Base-by-base conservation (phyloP, 2,888 invertebrate genomes). In the Orthosia cruda region DNA sequence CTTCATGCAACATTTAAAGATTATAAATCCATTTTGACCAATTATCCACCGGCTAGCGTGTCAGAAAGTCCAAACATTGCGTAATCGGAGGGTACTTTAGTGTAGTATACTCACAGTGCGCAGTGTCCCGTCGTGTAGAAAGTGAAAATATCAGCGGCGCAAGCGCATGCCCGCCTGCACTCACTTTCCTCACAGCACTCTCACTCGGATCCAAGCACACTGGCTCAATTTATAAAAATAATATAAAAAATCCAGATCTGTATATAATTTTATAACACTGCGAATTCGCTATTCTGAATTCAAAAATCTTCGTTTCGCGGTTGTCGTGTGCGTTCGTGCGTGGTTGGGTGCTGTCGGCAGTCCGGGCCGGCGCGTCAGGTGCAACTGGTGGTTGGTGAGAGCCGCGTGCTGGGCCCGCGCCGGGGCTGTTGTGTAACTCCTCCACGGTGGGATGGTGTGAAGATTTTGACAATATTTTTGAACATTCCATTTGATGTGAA, bases 51-150 rank as follows among this genome's bases (percentile, higher is more conserved):
- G 40, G 61, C 66, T 54, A 76, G 59, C 55, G 72, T 61, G 65
- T 64, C 85, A 58, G 70, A 71, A n/a, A n/a, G n/a, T n/a, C n/a
- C n/a, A n/a, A 84, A 78, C 66, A 81, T 91, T 88, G 89, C 85
- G 87, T 89, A 91, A 89, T 74, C 58, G 67, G 74, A 77, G 85
- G 85, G 81, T 86, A 89, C 89, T 85, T 78, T 52, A 74, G 77
- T 52, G 55, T 80, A 86, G 85, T 81, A 84, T 84, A 93, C 96
- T 95, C 89, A 96, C 96, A 95, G 92, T 92, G 85, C 86, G 89
- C 88, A 89, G 90, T 92, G 94, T 94, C 94, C 94, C 94, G 93
- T 90, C 89, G 87, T 90, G 92, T 94, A 93, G 96, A 96, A 96
- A 96, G 96, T 95, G 96, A 96, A 96, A 95, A 91, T 92, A 89